A percentile compares a stretch with the other conserved stretches of the same genome.
These are phyloP conservation scores for Peromyscus nudipes DNA, from an alignment of 2,797 vertebrate genomes.

Conservation along the genomic window DNA sequence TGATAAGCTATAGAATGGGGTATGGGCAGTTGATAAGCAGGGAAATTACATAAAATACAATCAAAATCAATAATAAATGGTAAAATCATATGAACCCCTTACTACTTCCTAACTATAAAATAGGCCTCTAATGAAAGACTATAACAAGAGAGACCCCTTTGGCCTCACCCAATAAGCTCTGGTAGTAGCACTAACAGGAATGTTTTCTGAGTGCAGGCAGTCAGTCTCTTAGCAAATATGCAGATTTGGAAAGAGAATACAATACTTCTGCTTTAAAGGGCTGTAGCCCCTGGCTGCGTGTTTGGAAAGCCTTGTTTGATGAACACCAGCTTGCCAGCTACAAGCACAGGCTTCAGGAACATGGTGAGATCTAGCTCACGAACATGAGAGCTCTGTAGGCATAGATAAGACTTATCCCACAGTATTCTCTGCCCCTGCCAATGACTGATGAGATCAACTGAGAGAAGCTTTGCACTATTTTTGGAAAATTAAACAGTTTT, in stretches of 20 bases:
- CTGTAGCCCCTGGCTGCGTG: background rate
- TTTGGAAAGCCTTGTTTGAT: background rate
- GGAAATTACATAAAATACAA: background rate
- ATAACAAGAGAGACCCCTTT: background rate
- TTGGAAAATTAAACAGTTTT: conserved; percentile 53
- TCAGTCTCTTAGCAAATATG: background rate
- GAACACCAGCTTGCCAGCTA: background rate
- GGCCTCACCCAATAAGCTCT: no score
- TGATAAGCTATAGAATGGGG: background rate
- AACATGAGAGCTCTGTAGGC: background rate
- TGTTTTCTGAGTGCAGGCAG: background rate
- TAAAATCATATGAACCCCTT: background rate
- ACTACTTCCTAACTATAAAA: background rate
- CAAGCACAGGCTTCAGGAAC: background rate
- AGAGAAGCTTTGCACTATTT: background rate
- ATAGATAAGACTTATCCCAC: background rate
- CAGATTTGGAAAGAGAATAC: background rate
- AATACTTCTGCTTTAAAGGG: background rate
- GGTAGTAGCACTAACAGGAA: background rate
- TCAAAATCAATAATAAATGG: conserved; percentile 8
- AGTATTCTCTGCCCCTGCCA: background rate
- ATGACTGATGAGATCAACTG: conserved; percentile 18
- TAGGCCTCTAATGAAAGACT: background rate
- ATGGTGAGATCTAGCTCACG: background rate
- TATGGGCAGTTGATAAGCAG: background rate